phyloP scores from a whole-genome alignment of 1,140 invertebrate species.

The Diachasmimorpha longicaudata region DNA sequence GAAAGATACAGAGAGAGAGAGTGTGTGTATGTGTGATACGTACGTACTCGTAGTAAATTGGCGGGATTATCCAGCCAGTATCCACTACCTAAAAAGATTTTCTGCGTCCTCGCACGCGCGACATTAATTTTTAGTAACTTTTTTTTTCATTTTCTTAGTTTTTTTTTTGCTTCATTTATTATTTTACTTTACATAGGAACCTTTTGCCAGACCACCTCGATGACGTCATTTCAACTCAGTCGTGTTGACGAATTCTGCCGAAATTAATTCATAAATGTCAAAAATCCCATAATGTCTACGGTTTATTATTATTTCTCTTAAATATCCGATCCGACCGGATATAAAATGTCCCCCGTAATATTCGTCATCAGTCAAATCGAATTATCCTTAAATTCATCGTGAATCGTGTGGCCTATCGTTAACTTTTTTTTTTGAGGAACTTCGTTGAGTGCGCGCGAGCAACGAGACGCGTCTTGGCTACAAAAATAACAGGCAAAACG shows the following conservation, averaged over 20 bases:
- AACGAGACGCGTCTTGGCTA: slow-evolving; percentile 24
- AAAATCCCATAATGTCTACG: slow-evolving; percentile 5
- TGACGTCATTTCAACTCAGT: slow-evolving; percentile 7
- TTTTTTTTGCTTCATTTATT: slow-evolving; percentile 54
- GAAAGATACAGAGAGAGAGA: slow-evolving; percentile 21
- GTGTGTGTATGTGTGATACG: slow-evolving; percentile 39
- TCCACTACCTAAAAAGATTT: slow-evolving; percentile 33
- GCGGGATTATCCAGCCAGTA: slow-evolving; percentile 26
- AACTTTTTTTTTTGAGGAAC: slow-evolving; percentile 19
- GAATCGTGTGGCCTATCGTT: neutral
- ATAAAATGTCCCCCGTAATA: neutral
- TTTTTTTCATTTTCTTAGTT: slow-evolving; percentile 31
- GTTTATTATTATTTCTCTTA: slow-evolving; percentile 26
- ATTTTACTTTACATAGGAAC: slow-evolving; percentile 62
- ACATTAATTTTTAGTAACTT: slow-evolving; percentile 14
- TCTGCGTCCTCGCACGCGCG: slow-evolving; percentile 27
- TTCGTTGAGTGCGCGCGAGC: slow-evolving; percentile 27
- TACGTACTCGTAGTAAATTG: slow-evolving; percentile 47
- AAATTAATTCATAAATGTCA: slow-evolving; percentile 29
- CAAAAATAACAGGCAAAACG: slow-evolving; percentile 24
- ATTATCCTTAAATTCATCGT: slow-evolving; percentile 7
- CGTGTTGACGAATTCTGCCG: slow-evolving; percentile 24
- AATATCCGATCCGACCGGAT: slow-evolving; percentile 1
- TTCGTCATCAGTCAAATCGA: slow-evolving; percentile 8
- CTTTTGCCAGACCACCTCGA: slow-evolving; percentile 58